phyloP scores from a whole-genome alignment of 1,140 invertebrate species.

The Brachionus asplanchnoidis region DNA sequence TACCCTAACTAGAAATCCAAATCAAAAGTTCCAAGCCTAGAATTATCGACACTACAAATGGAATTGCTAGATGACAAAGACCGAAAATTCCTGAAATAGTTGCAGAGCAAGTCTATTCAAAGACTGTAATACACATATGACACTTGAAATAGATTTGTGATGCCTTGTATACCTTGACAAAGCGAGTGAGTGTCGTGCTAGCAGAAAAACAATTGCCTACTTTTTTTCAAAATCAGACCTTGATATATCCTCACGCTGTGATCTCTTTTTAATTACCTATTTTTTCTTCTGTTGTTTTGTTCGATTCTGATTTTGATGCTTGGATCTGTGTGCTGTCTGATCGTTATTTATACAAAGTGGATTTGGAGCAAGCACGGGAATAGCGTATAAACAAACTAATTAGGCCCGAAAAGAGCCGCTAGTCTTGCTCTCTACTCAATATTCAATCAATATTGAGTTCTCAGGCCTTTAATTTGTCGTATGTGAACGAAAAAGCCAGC shows the following conservation, averaged over 20 bases:
- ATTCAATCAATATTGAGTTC: slow-evolving; percentile 37
- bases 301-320: neutral
- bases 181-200: slow-evolving; percentile 1
- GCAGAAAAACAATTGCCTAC: neutral
- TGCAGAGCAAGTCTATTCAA: neutral
- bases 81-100: slow-evolving; percentile 30
- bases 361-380: neutral
- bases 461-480: neutral
- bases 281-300: neutral
- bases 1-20: neutral
- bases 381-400: slow-evolving; percentile 30
- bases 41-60: neutral
- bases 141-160: slow-evolving; percentile 50
- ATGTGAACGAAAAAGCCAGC: neutral
- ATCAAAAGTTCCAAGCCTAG: neutral
- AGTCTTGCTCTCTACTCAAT: neutral
- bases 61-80: neutral
- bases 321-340: neutral
- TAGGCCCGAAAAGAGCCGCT: neutral
- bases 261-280: neutral
- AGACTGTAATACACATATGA: slow-evolving; percentile 24
- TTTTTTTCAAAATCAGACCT: neutral
- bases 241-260: slow-evolving; percentile 20
- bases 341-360: neutral
- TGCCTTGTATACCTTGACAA: neutral